These are phyloP conservation scores for Ennomos fuscantarius DNA, from an alignment of 2,888 invertebrate species.

Conservation along the genomic window DNA sequence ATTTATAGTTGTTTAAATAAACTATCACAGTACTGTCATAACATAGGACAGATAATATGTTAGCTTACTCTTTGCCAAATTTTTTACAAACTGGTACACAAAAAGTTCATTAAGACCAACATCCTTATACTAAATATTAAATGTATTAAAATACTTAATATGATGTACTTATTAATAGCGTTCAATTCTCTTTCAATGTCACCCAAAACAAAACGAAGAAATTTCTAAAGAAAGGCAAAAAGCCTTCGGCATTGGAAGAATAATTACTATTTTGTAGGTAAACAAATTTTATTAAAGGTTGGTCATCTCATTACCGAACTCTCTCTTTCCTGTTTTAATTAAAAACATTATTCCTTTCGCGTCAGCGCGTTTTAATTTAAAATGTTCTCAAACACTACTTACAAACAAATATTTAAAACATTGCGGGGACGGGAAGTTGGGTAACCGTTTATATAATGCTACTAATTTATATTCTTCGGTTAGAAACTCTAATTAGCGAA, in stretches of 20 bases:
- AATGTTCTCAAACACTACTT: constrained; percentile 23
- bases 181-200: neutral
- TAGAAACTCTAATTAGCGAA: constrained; percentile 15
- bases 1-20: no score
- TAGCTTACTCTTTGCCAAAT: no score
- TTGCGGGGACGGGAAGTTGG: constrained; percentile 7
- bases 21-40: no score
- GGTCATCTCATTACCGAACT: constrained; percentile 33
- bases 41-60: no score
- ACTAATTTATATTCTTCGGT: constrained; percentile 26
- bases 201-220: constrained; percentile 14
- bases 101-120: no score
- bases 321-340: constrained; percentile 31
- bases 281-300: constrained; percentile 25
- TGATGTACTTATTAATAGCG: no score
- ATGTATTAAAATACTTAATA: no score
- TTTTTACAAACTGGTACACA: no score
- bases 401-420: constrained; percentile 25
- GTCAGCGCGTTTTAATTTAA: constrained; percentile 35
- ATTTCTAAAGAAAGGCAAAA: constrained; percentile 9
- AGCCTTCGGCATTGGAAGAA: constrained; percentile 1
- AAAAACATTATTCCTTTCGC: constrained; percentile 35
- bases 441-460: constrained; percentile 17
- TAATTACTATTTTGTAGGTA: constrained; percentile 20
- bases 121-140: no score